Conservation (phyloP, 2,888 invertebrate genomes). For the Dynastes tityus region DNA sequence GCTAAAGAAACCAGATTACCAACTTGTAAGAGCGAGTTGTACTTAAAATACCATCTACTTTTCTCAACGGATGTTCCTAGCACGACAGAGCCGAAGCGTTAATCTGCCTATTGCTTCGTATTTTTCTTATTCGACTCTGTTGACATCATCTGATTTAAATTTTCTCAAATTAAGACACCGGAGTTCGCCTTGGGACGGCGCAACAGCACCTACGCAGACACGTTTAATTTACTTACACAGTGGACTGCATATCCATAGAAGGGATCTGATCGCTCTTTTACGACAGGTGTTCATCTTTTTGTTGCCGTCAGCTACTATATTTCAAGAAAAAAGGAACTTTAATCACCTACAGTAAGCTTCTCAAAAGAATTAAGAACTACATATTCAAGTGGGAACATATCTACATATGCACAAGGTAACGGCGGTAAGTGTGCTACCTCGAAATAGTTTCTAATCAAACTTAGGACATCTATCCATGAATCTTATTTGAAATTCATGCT, state of each 20-base stretch:
- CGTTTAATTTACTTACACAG: slow-evolving; percentile 31
- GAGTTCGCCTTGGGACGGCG: background rate
- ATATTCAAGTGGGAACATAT: too few species aligned
- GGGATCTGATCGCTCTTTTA: slow-evolving; percentile 17
- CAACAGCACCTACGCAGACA: slow-evolving; percentile 12
- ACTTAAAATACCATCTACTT: slow-evolving; percentile 13
- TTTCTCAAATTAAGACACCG: slow-evolving; percentile 39
- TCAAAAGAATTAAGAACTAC: background rate
- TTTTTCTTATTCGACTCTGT: slow-evolving; percentile 23
- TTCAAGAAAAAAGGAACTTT: background rate
- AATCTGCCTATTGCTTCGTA: background rate
- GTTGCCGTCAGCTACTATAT: background rate
- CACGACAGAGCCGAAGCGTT: background rate
- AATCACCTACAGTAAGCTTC: slow-evolving; percentile 3
- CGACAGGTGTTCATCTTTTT: slow-evolving; percentile 4
- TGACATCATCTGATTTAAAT: slow-evolving; percentile 40
- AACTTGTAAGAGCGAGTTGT: slow-evolving; percentile 20
- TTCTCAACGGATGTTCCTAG: background rate
- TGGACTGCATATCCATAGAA: slow-evolving; percentile 11
- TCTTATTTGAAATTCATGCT: too few species aligned
- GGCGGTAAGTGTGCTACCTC: too few species aligned
- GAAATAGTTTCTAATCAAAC: too few species aligned
- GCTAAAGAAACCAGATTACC: slow-evolving; percentile 27
- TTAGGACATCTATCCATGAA: too few species aligned
- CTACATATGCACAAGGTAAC: too few species aligned